Evolutionary conservation across 2,113 vertebrate species (phyloP), one percentile per base, ranked within the genome.

Genomic region (Eurystomus gularis): DNA sequence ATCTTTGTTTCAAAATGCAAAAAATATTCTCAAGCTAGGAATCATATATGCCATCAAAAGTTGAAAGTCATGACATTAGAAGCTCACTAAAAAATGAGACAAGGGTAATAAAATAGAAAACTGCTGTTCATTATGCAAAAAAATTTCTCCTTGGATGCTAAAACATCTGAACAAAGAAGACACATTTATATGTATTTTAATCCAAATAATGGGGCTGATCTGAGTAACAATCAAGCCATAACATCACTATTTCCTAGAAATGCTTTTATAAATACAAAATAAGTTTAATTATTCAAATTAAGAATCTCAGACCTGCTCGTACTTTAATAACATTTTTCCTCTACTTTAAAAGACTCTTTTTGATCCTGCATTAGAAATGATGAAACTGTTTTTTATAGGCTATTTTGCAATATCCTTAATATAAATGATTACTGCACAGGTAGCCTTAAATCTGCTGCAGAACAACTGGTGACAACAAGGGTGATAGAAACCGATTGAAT

Each of bases 141-240:
- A 26, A 80, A 54, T 75, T 78, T 60, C 73, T 88, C 39, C 51
- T 82, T 84, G 39, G 90, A 58, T 75, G 35, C 19, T 90, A 91
- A 94, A 95, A 48, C 31, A 84, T 17, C 54, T 68, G 92, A 90
- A 93, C 54, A 69, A 94, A 97, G 95, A 82, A 65, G 86, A 75
- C 8, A 88, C 16, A 82, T 66, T 70, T 24, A 84, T 62, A 65
- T 75, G 48, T 54, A 84, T 84, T 96, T 92, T 82, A 80, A 58
- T 54, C 24, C 28, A 65, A 82, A 96, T 81, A 94, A 90, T 83
- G 82, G 77, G 26, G 31, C 11, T 83, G 82, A 86, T 83, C 39
- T 90, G 25, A 90, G 48, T 84, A 87, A 80, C 23, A 61, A 40
- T 86, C 35, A 48, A 54, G 49, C 28, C 28, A 71, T 39, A 39